Evolutionary conservation across 2,888 invertebrate genomes (phyloP), one percentile per base, ranked within the genome.

Genomic region (Habroteleia sp.): DNA sequence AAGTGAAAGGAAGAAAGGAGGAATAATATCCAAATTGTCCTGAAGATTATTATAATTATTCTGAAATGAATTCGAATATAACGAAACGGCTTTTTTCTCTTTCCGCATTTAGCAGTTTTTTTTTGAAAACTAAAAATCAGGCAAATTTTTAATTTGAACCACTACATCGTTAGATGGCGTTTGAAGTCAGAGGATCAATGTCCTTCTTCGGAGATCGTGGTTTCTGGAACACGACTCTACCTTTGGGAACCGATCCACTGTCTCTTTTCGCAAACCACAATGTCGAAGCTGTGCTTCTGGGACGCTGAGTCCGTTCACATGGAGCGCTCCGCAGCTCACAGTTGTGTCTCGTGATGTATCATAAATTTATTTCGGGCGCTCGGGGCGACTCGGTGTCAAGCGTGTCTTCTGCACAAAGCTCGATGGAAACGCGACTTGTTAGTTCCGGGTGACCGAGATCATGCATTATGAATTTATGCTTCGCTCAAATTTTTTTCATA

Each of bases 371-470:
- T 71, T 63, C 72, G 72, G 60, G 41, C 41, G 69, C 74, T 29
- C 63, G 11, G 39, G 52, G 33, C 63, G 66, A 48, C 29, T 29
- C 68, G 73, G 76, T 54, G 74, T 78, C 75, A 63, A 74, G 71
- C 76, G 77, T 77, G 77, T 76, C 74, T 79, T 73, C 65, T 60
- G 65, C 48, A 54, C 65, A 72, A 62, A 65, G 76, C 50, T 11
- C n/a, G 27, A 11, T 35, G 41, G 46, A 56, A 68, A 56, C 37
- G 68, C 76, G 74, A 16, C 68, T 60, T 66, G 58, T 68, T 68
- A 81, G 85, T 85, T 84, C 84, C 85, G 84, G 85, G 81, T 84
- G 83, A 83, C 84, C 84, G 85, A 84, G 83, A 82, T 44, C 42
- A 37, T 50, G 50, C 42, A 69, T 69, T 60, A 54, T 50, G 31